Conservation (phyloP, 2,797 vertebrate species). For the Sparus aurata region DNA sequence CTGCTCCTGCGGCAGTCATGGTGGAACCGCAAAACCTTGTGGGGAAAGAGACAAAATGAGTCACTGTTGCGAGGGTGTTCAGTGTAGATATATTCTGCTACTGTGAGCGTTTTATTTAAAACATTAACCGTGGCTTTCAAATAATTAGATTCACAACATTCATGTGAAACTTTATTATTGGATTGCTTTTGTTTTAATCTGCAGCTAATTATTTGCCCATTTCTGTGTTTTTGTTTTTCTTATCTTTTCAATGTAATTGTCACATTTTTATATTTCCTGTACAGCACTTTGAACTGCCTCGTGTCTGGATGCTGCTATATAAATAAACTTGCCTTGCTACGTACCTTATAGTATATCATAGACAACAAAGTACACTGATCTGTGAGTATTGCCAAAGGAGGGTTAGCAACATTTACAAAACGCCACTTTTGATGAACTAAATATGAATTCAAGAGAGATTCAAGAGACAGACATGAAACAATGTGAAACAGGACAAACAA, state of each 20-base stretch:
- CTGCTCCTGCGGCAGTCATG: conserved; percentile 85
- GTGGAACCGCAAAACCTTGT: conserved; percentile 86
- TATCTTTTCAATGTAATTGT: too few species aligned
- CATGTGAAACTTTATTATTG: too few species aligned
- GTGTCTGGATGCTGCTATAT: too few species aligned
- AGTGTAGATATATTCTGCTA: too few species aligned
- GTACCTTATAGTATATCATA: not conserved
- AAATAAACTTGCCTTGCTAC: not conserved
- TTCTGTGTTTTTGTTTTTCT: too few species aligned
- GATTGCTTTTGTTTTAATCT: too few species aligned
- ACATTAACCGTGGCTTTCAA: too few species aligned
- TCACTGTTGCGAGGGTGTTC: not conserved
- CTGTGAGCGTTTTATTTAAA: too few species aligned
- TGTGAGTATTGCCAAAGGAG: not conserved
- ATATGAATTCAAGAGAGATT: not conserved
- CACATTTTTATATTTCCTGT: too few species aligned
- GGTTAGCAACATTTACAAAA: not conserved
- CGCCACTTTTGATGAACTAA: not conserved
- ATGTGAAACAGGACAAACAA: not conserved
- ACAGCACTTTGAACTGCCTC: too few species aligned
- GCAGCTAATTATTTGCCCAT: too few species aligned
- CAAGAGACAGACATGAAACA: not conserved
- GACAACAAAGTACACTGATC: not conserved
- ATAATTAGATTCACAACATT: too few species aligned
- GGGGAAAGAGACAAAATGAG: conserved; percentile 26